A percentile compares a stretch with the other conserved stretches of the same genome.
Conservation (phyloP, 1,140 invertebrate genomes). For the Cotesia chilonis region DNA sequence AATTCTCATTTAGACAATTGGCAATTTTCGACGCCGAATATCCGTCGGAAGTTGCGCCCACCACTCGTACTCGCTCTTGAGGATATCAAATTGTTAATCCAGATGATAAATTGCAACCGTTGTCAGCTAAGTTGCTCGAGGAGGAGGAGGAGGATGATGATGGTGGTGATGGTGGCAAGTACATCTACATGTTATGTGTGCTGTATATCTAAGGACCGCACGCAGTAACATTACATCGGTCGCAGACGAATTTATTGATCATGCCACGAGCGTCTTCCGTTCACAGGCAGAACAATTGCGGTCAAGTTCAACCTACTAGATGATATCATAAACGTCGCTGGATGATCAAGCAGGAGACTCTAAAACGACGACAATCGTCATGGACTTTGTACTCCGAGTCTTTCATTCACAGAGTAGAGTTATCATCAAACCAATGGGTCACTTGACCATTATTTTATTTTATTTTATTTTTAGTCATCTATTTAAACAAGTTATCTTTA, state of each 20-base stretch:
- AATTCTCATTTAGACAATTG: constrained; percentile 45
- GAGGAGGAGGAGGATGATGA: constrained; percentile 16
- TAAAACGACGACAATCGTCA: constrained; percentile 21
- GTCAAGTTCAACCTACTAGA: constrained; percentile 42
- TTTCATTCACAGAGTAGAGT: constrained; percentile 14
- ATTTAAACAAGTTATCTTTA: background rate
- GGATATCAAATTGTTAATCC: constrained; percentile 41
- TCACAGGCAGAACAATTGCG: constrained; percentile 57
- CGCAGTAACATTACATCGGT: constrained; percentile 58
- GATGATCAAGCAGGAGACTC: constrained; percentile 1
- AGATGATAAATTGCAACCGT: constrained; percentile 44
- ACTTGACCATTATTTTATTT: background rate
- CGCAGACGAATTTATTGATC: constrained; percentile 59
- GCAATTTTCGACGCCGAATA: constrained; percentile 46
- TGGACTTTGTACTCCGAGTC: constrained; percentile 28
- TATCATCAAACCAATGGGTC: constrained; percentile 8
- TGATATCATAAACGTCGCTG: constrained; percentile 18
- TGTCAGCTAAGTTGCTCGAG: constrained; percentile 26
- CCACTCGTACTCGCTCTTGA: constrained; percentile 30
- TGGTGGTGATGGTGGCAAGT: constrained; percentile 28
- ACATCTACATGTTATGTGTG: constrained; percentile 29
- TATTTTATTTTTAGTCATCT: background rate
- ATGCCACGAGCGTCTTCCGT: constrained; percentile 56
- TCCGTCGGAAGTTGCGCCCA: constrained; percentile 45
- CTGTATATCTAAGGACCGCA: constrained; percentile 49